Percentiles rank a stretch among this genome's conserved stretches.
These are phyloP conservation scores for Pheosia tremula DNA, from an alignment of 2,888 invertebrate species.

Conservation along the genomic window DNA sequence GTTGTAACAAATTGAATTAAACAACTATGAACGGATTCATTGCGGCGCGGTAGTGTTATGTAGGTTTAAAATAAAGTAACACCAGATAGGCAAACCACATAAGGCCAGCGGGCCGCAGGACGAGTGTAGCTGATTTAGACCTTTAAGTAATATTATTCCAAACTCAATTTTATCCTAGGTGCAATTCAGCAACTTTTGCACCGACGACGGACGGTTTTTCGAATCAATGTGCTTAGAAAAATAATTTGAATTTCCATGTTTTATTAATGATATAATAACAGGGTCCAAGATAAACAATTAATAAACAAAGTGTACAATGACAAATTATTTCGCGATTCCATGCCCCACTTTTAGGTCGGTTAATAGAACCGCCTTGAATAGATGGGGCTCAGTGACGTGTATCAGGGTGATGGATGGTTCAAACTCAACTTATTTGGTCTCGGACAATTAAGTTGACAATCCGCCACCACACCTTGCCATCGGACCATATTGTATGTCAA, in stretches of 20 bases:
- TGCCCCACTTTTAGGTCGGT: conserved; percentile 64
- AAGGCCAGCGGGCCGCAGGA: too few relatives aligned
- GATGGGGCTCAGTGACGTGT: conserved; percentile 51
- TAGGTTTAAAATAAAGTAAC: too few relatives aligned
- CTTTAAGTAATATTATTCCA: too few relatives aligned
- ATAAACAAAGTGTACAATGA: conserved; percentile 51
- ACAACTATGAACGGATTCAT: too few relatives aligned
- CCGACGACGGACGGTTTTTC: too few relatives aligned
- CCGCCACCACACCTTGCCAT: conserved; percentile 72
- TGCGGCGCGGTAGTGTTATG: too few relatives aligned
- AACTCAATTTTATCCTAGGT: too few relatives aligned
- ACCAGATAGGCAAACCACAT: too few relatives aligned
- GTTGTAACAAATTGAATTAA: too few relatives aligned
- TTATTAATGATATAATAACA: not conserved
- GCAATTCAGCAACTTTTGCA: too few relatives aligned
- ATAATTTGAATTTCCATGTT: not conserved
- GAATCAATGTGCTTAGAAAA: too few relatives aligned
- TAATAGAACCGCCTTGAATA: conserved; percentile 64
- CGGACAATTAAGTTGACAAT: conserved; percentile 71
- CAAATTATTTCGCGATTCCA: conserved; percentile 61
- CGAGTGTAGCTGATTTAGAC: too few relatives aligned
- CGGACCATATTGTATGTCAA: conserved; percentile 76
- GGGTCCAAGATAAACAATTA: conserved; percentile 31
- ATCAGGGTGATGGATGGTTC: conserved; percentile 69
- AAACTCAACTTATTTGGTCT: conserved; percentile 64